Evolutionary conservation across 2,113 vertebrate genomes (phyloP), one percentile per base, ranked within the genome.

Genomic region (Halcyon malimbica): DNA sequence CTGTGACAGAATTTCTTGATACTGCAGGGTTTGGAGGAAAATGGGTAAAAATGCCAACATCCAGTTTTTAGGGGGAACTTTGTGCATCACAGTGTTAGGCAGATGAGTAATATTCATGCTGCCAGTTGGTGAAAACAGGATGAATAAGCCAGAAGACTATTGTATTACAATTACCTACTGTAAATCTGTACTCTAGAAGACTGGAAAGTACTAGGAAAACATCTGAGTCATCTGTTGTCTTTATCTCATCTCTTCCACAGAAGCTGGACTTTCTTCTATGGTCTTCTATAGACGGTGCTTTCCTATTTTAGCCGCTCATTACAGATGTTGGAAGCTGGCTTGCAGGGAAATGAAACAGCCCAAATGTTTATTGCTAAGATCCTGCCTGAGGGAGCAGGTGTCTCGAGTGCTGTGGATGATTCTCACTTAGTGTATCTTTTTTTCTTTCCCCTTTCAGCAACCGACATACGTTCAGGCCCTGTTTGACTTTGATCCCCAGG

Each of bases 401-500:
- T 56, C 71, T 48, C 2, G 0, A 67, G 75, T 29, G 33, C 54
- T 3, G 1, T 2, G 29, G 28, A 29, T 76, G 67, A 56, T 76
- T 92, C 85, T 96, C 93, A 91, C 75, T 68, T 51, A 29, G 46
- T 39, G 7, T 80, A 2, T 95, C 80, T 93, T 14, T 68, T 75
- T 93, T 56, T 82, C 20, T 28, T 95, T 90, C 82, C n/a, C 87
- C 41, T 94, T 94, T 51, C 98, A 99, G 99, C 98, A 99, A 96
- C 98, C 98, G 2, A 99, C 99, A 1, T 99, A 99, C 1, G 99
- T 99, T 97, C 99, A 99, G 97, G 99, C 99, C 64, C 99, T 99
- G 95, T 99, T 99, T 74, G 99, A 99, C 98, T 99, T 99, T 42
- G 99, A 99, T 96, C 99, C 99, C 42, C 99, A 99, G 94, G 99